A percentile compares a stretch with the other conserved stretches of the same genome.
These are phyloP conservation scores for Eledona agricola DNA, from an alignment of 2,888 invertebrate species.

Conservation along the genomic window DNA sequence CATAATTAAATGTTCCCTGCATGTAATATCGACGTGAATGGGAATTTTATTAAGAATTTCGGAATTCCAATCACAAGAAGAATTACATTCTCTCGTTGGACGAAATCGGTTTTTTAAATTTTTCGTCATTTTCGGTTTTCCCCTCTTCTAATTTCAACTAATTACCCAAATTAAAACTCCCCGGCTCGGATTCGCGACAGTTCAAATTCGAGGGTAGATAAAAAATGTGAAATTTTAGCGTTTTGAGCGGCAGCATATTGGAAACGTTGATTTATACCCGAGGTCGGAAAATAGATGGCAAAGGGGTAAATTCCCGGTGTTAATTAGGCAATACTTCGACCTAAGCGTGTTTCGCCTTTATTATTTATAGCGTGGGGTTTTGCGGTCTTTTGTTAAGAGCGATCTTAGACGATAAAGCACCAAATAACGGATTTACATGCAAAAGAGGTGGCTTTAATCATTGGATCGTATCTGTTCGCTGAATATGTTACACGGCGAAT, in stretches of 20 bases:
- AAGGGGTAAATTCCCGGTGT: slow-evolving; percentile 30
- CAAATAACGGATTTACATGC: slow-evolving; percentile 44
- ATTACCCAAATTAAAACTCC: slow-evolving; percentile 4
- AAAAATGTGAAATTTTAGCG: too few relatives aligned
- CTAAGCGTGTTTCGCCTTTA: slow-evolving; percentile 30
- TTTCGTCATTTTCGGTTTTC: slow-evolving; percentile 1
- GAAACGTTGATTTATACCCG: slow-evolving; percentile 27
- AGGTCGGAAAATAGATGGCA: slow-evolving; percentile 27
- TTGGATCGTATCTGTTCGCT: slow-evolving; percentile 42
- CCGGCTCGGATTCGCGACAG: slow-evolving; percentile 1
- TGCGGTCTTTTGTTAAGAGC: slow-evolving; percentile 40
- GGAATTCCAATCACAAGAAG: slow-evolving; percentile 15
- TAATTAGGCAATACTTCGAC: slow-evolving; percentile 34
- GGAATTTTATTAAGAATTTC: slow-evolving; percentile 5
- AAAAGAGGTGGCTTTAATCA: slow-evolving; percentile 41
- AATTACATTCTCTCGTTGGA: background rate
- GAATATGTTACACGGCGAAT: slow-evolving; percentile 43
- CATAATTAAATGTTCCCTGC: slow-evolving; percentile 26
- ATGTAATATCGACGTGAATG: slow-evolving; percentile 15
- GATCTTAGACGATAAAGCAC: slow-evolving; percentile 41
- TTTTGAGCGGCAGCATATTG: slow-evolving; percentile 7
- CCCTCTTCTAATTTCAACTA: slow-evolving; percentile 2
- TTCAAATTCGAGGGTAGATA: too few relatives aligned
- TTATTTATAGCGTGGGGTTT: slow-evolving; percentile 39
- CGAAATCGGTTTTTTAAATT: too few relatives aligned